Evolutionary conservation across 2,797 vertebrate genomes (phyloP).

Genomic region (Microchirus variegatus): DNA sequence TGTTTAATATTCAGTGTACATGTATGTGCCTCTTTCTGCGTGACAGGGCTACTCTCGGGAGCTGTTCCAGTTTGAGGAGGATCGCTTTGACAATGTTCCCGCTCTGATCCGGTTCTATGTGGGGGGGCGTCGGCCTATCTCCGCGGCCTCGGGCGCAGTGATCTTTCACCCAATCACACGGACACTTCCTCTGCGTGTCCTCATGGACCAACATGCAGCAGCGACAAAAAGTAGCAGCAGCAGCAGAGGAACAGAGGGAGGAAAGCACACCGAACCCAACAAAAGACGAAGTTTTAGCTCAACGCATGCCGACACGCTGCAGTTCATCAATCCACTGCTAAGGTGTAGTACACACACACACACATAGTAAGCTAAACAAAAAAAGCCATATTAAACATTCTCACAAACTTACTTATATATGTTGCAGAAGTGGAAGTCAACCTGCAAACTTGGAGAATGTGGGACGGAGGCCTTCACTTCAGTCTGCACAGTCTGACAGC

Average conservation of each 20-base stretch:
- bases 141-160: constrained; percentile 84
- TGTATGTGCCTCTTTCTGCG: constrained; percentile 32
- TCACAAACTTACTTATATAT: constrained; percentile 7
- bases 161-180: constrained; percentile 84
- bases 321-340: constrained; percentile 66
- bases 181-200: constrained; percentile 79
- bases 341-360: constrained; percentile 50
- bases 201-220: constrained; percentile 68
- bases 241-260: constrained; percentile 15
- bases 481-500: constrained; percentile 88
- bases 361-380: constrained; percentile 7
- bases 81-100: constrained; percentile 87
- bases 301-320: constrained; percentile 58
- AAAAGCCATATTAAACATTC: neutral
- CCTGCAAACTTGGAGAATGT: constrained; percentile 83
- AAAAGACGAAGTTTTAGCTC: constrained; percentile 81
- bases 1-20: constrained; percentile 8
- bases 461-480: constrained; percentile 76
- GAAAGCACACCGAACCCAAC: constrained; percentile 31
- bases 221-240: constrained; percentile 11
- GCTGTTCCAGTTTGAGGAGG: constrained; percentile 91
- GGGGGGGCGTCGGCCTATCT: constrained; percentile 81
- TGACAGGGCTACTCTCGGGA: constrained; percentile 81
- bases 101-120: constrained; percentile 87
- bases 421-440: constrained; percentile 86